These are phyloP conservation scores for Neopelma chrysocephalum DNA, from an alignment of 2,797 vertebrate species.

Conservation along the genomic window DNA sequence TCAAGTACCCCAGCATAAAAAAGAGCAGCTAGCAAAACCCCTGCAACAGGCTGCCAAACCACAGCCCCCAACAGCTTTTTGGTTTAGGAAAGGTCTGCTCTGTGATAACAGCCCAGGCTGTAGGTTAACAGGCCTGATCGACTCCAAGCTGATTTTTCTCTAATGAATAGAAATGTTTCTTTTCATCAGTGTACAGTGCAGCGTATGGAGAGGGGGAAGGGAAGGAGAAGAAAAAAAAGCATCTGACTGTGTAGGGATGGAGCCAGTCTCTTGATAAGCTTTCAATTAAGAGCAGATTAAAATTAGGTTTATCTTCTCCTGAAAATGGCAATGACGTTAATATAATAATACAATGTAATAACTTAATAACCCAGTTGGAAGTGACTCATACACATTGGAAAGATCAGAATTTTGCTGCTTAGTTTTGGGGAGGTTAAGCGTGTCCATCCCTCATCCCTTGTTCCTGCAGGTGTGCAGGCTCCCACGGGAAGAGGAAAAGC, in stretches of 20 bases:
- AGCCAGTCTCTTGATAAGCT: constrained; percentile 65
- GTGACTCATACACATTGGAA: constrained; percentile 34
- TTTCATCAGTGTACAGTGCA: constrained; percentile 31
- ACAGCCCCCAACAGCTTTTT: not conserved
- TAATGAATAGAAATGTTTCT: constrained; percentile 66
- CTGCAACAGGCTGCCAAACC: not conserved
- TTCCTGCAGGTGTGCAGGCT: not conserved
- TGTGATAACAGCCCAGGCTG: constrained; percentile 3
- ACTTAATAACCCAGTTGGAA: constrained; percentile 67
- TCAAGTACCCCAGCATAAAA: constrained; percentile 19
- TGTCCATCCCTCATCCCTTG: not conserved
- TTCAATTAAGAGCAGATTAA: constrained; percentile 72
- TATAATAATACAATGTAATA: constrained; percentile 67
- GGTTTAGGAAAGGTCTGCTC: constrained; percentile 30
- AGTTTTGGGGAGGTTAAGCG: not conserved
- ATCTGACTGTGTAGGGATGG: not conserved
- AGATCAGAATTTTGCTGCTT: not conserved
- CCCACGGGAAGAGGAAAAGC: not conserved
- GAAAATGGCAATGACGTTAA: constrained; percentile 66
- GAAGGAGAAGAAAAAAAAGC: not conserved
- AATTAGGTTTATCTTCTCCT: constrained; percentile 67
- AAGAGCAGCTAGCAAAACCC: not conserved
- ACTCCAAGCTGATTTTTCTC: constrained; percentile 27
- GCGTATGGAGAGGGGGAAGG: not conserved
- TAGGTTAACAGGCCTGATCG: constrained; percentile 47